Percentiles rank a stretch among this genome's conserved stretches.
phyloP scores from a whole-genome alignment of 2,888 invertebrate species.

The Elmis aenea region DNA sequence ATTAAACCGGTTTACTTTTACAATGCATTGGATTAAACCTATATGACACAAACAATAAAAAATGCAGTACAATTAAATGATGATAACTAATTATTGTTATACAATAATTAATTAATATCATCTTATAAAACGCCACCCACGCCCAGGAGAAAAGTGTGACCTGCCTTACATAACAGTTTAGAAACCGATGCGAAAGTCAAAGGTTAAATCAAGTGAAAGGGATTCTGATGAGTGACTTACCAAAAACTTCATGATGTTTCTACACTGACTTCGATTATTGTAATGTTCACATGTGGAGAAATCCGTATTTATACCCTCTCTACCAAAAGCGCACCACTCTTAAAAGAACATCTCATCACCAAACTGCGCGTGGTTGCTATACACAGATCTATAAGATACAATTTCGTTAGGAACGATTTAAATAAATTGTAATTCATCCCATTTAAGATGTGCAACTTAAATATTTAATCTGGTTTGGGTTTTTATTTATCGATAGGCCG shows the following conservation, averaged over 20 bases:
- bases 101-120: too few species aligned
- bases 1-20: too few species aligned
- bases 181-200: constrained; percentile 15
- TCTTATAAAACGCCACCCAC: constrained; percentile 11
- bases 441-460: constrained; percentile 5
- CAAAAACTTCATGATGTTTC: constrained; percentile 28
- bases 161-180: constrained; percentile 28
- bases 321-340: constrained; percentile 20
- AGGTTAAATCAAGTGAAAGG: constrained; percentile 16
- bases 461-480: constrained; percentile 12
- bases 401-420: too few species aligned
- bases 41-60: too few species aligned
- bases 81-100: too few species aligned
- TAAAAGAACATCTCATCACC: constrained; percentile 13
- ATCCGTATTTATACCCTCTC: constrained; percentile 31
- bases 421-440: too few species aligned
- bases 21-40: too few species aligned
- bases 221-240: constrained; percentile 19
- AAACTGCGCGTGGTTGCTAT: too few species aligned
- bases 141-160: constrained; percentile 7
- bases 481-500: too few species aligned
- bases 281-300: constrained; percentile 27
- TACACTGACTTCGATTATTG: constrained; percentile 17
- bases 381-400: too few species aligned
- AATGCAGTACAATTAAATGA: too few species aligned